These are phyloP conservation scores for Drosophila tanythrix DNA, from an alignment of 2,888 invertebrate species.

Conservation along the genomic window DNA sequence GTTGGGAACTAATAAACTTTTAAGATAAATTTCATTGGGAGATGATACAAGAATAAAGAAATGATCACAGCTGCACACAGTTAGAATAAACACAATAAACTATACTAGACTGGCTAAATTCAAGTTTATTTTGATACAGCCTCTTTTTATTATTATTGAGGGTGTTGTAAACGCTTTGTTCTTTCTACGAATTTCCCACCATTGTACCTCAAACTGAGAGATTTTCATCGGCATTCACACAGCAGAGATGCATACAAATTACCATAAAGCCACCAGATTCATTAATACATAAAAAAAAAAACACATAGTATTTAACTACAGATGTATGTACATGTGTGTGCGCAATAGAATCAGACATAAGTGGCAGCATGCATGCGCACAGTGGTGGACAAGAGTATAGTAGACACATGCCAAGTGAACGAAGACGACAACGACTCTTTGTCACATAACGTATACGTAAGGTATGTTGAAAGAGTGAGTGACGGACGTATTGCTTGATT, in stretches of 20 bases:
- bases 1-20: not conserved
- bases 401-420: conserved; percentile 62
- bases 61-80: not conserved
- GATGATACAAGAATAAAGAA: not conserved
- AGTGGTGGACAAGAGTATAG: conserved; percentile 41
- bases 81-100: not conserved
- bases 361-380: conserved; percentile 23
- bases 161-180: conserved; percentile 25
- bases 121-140: conserved; percentile 7
- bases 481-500: conserved; percentile 80
- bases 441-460: conserved; percentile 77
- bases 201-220: conserved; percentile 39
- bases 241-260: conserved; percentile 74
- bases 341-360: conserved; percentile 44
- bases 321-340: conserved; percentile 10
- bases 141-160: conserved; percentile 14
- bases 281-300: conserved; percentile 43
- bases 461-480: conserved; percentile 60
- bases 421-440: conserved; percentile 60
- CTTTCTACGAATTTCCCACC: conserved; percentile 33
- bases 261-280: conserved; percentile 66
- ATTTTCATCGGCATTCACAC: conserved; percentile 54
- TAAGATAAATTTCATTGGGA: not conserved
- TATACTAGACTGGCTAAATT: conserved; percentile 2
- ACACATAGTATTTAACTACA: conserved; percentile 18